Percentiles rank a stretch among this genome's conserved stretches.
Evolutionary conservation across 1,140 invertebrate genomes (phyloP).

Genomic region (Aphidius gifuensis): DNA sequence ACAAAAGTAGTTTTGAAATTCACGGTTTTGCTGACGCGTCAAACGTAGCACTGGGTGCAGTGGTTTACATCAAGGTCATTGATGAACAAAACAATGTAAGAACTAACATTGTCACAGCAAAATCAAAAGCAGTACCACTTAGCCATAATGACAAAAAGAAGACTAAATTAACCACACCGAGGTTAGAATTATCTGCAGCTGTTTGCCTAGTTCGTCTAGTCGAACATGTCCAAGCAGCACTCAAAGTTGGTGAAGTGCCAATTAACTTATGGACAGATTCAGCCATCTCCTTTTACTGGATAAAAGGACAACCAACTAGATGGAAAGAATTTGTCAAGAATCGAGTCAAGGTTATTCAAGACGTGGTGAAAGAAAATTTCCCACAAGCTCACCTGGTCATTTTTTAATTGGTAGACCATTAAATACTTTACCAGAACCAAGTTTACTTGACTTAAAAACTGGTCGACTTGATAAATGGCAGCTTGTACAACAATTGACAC

Average conservation of each 20-base stretch:
- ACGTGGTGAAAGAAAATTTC: background rate
- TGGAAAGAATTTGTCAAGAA: slow-evolving; percentile 25
- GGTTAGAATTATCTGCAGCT: slow-evolving; percentile 25
- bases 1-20: slow-evolving; percentile 18
- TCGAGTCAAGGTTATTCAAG: slow-evolving; percentile 14
- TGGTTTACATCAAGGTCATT: slow-evolving; percentile 29
- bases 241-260: background rate
- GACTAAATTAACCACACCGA: slow-evolving; percentile 22
- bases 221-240: background rate
- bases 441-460: background rate
- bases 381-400: background rate
- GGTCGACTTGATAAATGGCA: slow-evolving; percentile 8
- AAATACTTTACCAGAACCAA: background rate
- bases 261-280: slow-evolving; percentile 19
- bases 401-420: slow-evolving; percentile 1
- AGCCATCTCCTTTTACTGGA: slow-evolving; percentile 5
- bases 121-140: slow-evolving; percentile 37
- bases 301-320: slow-evolving; percentile 12
- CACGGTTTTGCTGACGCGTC: slow-evolving; percentile 36
- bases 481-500: background rate
- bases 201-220: slow-evolving; percentile 16
- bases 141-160: too few relatives aligned
- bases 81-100: slow-evolving; percentile 13
- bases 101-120: slow-evolving; percentile 31
- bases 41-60: slow-evolving; percentile 29